Base-by-base conservation (phyloP, 2,888 invertebrate species). In the Eulithis testata region DNA sequence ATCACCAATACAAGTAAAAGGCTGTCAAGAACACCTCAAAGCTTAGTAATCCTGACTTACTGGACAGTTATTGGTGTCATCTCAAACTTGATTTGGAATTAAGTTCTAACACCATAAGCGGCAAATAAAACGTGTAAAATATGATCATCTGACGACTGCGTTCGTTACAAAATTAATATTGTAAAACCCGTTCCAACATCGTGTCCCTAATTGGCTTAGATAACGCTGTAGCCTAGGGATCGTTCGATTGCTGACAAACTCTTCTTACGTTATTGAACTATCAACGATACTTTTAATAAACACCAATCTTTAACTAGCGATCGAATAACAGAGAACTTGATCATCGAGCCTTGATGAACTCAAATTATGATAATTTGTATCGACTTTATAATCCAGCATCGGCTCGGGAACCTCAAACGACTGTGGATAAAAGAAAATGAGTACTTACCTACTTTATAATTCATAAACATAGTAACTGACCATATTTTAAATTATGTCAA, bases 401-500 rank as follows among this genome's bases (percentile, higher is more conserved):
- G 43, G 14, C 12, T 47, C 14, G 14, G 47, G 4, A 50, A 49
- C 11, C n/a, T 50, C 49, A 55, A 58, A 40, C 36, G 47, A 49
- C 40, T 49, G 11, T 40, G 40, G 21, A 37, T 47, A 37, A 14
- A 58, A 49, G 40, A 53, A 58, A 51, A 40, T 50, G 58, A 5
- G 56, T 31, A 21, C 2, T 21, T 21, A 47, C 47, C 11, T 21
- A 51, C 60, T 12, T 21, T 31, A 37, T n/a, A 21, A 44, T 12
- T 11, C 44, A 51, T 40, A 31, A 59, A 43, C 50, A 57, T 31
- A 54, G 79, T 81, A 74, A 76, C 76, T 71, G 76, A 69, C 73
- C 70, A 79, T 83, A 85, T 81, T 80, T 49, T 88, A 87, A 88
- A 86, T 87, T 85, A 89, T 86, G 84, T 89, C 88, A 87, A 84